These are phyloP conservation scores for Pectinophora gossypiella DNA, from an alignment of 1,140 invertebrate genomes.

Conservation along the genomic window DNA sequence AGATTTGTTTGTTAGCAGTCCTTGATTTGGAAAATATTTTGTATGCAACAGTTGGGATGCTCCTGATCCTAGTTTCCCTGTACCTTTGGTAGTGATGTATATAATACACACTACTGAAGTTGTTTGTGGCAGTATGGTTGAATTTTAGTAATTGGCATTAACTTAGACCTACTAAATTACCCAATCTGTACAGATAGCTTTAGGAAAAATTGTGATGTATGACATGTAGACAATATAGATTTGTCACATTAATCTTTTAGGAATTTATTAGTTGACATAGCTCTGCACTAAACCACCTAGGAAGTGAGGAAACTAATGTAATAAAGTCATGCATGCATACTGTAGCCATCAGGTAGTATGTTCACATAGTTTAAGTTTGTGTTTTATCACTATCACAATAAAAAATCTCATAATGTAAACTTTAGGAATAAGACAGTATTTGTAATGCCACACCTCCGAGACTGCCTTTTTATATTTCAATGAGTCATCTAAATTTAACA, in stretches of 20 bases:
- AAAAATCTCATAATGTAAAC: slow-evolving; percentile 72
- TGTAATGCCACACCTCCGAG: slow-evolving; percentile 72
- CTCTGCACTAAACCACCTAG: slow-evolving; percentile 63
- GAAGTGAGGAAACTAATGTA: slow-evolving; percentile 52
- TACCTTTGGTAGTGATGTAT: slow-evolving; percentile 51
- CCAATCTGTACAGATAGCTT: slow-evolving; percentile 74
- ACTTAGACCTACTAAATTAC: slow-evolving; percentile 48
- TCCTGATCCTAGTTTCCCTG: slow-evolving; percentile 38
- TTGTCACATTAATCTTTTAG: slow-evolving; percentile 72
- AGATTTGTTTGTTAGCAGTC: slow-evolving; percentile 57
- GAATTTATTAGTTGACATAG: slow-evolving; percentile 65
- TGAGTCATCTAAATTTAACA: slow-evolving; percentile 61
- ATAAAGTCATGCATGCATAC: slow-evolving; percentile 55
- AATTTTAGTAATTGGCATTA: slow-evolving; percentile 49
- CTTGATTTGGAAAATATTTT: slow-evolving; percentile 51
- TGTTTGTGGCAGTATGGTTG: slow-evolving; percentile 44
- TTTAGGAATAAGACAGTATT: slow-evolving; percentile 71
- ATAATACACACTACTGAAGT: slow-evolving; percentile 62
- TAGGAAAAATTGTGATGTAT: slow-evolving; percentile 76
- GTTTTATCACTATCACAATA: slow-evolving; percentile 71
- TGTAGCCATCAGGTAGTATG: slow-evolving; percentile 61
- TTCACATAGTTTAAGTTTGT: slow-evolving; percentile 72
- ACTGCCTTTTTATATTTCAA: slow-evolving; percentile 75
- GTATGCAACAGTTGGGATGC: slow-evolving; percentile 46
- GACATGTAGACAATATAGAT: slow-evolving; percentile 76